phyloP scores from a whole-genome alignment of 2,113 vertebrate species.

The Protomyctophum bolini region DNA sequence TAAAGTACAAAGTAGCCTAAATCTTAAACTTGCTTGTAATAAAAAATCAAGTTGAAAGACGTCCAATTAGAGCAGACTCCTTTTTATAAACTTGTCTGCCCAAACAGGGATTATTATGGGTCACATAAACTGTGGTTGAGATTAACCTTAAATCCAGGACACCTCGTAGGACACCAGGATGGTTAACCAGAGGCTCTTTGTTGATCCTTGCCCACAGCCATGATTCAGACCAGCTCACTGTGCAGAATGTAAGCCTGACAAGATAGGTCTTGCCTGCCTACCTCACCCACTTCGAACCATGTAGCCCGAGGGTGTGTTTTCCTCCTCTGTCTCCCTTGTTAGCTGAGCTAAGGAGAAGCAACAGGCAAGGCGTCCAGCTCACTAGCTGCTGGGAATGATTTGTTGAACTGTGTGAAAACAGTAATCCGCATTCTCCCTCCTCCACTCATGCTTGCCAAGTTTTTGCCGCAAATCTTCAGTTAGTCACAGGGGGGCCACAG shows the following conservation, averaged over 20 bases:
- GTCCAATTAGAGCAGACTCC: too few relatives aligned
- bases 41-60: too few relatives aligned
- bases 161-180: constrained; percentile 13
- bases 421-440: constrained; percentile 2
- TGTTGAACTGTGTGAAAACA: constrained; percentile 7
- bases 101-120: background rate
- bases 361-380: too few relatives aligned
- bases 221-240: constrained; percentile 19
- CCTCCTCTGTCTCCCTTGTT: background rate
- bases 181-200: constrained; percentile 58
- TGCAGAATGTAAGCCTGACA: constrained; percentile 22
- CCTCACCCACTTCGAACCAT: constrained; percentile 36
- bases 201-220: constrained; percentile 26
- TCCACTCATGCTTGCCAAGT: background rate
- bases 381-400: constrained; percentile 8
- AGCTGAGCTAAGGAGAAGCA: background rate
- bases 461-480: constrained; percentile 11
- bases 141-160: background rate
- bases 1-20: too few relatives aligned
- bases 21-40: too few relatives aligned
- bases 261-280: constrained; percentile 40
- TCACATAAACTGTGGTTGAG: constrained; percentile 48
- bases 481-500: constrained; percentile 12
- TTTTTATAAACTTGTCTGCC: constrained; percentile 9
- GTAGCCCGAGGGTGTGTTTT: constrained; percentile 33